phyloP scores from a whole-genome alignment of 2,888 invertebrate genomes.

The Vanessa cardui region DNA sequence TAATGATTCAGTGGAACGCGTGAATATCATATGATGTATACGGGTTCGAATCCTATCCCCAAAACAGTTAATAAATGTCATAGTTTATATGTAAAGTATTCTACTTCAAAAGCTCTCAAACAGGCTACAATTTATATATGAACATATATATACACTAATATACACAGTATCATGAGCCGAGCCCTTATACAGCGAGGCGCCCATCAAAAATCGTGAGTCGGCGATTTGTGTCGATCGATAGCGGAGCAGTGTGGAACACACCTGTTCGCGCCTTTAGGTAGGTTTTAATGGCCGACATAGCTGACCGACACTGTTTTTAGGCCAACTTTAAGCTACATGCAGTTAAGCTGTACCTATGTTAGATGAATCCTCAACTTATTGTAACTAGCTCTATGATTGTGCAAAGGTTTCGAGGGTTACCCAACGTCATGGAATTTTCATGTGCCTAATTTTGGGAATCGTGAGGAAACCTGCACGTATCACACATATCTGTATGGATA shows the following conservation, averaged over 20 bases:
- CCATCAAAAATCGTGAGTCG: conserved; percentile 70
- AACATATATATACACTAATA: conserved; percentile 2
- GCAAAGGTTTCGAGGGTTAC: no score
- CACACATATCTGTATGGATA: no score
- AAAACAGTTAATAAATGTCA: background rate
- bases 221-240: conserved; percentile 63
- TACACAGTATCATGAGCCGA: conserved; percentile 5
- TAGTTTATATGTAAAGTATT: no score
- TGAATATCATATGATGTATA: no score
- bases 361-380: no score
- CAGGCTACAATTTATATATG: conserved; percentile 18
- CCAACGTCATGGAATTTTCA: no score
- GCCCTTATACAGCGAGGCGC: conserved; percentile 15
- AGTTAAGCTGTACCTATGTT: no score
- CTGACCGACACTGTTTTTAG: conserved; percentile 22
- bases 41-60: no score
- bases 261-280: conserved; percentile 36
- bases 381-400: no score
- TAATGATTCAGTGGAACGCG: no score
- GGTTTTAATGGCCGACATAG: conserved; percentile 25
- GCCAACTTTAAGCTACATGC: background rate
- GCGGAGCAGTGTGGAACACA: conserved; percentile 30
- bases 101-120: background rate
- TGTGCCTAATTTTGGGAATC: no score
- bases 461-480: no score